Base-by-base conservation (phyloP, 2,113 vertebrate genomes). In the Campylomormyrus numenius region DNA sequence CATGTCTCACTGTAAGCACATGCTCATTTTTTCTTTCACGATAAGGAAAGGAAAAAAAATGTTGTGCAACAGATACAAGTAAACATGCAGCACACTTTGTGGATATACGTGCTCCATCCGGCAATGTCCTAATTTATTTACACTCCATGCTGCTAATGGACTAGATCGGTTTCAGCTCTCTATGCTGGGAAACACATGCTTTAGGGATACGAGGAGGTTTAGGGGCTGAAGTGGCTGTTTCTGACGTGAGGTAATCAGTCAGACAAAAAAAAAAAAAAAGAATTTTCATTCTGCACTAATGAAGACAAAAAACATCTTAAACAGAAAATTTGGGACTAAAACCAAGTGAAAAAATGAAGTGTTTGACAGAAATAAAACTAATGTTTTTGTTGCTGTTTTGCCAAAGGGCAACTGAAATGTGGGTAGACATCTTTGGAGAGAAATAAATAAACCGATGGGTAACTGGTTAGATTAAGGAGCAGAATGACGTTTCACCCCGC, bases 381-480 rank as follows among this genome's bases (percentile, higher is more conserved):
- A 6, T 56, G 35, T 19, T 53, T 35, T 35, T 88, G 87, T 62
- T 39, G 42, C 24, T 39, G 49, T 77, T 74, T 83, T 53, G 35
- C 89, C 24, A 49, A 83, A 27, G 35, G 88, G 50, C 31, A 53
- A 39, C 46, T 62, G 42, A 58, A 39, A 89, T 52, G 70, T 80
- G 45, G 56, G 3, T 9, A 27, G 70, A 53, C 88, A 52, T 19
- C 62, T 70, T 48, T 19, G 9, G 70, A 50, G 48, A 53, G n/a
- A 89, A 88, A 88, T 66, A 62, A 88, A 66, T 88, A 45, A 66
- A 56, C 50, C 24, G 84, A 89, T 53, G 70, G 35, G 24, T 74
- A 85, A 56, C 31, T 15, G 50, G 24, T 45, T 84, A 21, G 77
- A 56, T n/a, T 85, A 52, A 89, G 35, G 45, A 35, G 19, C 21